phyloP scores from a whole-genome alignment of 2,797 vertebrate genomes.

The Sparus aurata region DNA sequence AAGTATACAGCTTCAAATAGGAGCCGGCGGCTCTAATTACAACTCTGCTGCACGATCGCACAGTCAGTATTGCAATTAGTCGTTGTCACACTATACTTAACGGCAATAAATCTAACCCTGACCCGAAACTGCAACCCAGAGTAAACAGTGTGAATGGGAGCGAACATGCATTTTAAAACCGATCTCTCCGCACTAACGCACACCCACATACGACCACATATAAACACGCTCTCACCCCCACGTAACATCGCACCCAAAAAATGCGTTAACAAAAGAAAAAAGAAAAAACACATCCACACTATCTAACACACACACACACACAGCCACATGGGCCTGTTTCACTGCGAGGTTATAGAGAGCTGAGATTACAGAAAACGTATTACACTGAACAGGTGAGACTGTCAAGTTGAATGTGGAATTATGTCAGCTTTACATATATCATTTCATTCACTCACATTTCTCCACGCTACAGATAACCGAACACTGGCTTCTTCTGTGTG shows the following conservation, averaged over 20 bases:
- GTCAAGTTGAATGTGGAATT: conserved; percentile 39
- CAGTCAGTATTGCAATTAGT: conserved; percentile 79
- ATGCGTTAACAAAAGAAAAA: background rate
- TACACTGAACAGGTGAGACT: conserved; percentile 37
- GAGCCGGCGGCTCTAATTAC: conserved; percentile 70
- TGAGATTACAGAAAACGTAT: conserved; percentile 38
- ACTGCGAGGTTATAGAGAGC: conserved; percentile 15
- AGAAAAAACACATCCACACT: background rate
- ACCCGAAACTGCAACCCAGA: conserved; percentile 68
- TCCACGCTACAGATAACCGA: conserved; percentile 5
- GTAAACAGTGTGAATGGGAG: conserved; percentile 77
- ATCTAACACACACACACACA: conserved; percentile 28
- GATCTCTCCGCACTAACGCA: conserved; percentile 46
- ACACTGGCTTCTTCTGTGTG: conserved; percentile 12
- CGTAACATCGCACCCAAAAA: background rate
- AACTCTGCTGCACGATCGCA: conserved; percentile 59
- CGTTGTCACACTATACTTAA: conserved; percentile 82
- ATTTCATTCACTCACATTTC: conserved; percentile 30
- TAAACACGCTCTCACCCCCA: conserved; percentile 33
- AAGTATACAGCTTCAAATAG: conserved; percentile 66
- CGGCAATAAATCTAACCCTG: conserved; percentile 79
- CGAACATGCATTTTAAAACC: conserved; percentile 75
- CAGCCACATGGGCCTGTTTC: conserved; percentile 13
- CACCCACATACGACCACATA: conserved; percentile 38
- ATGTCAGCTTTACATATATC: conserved; percentile 44